Conservation (phyloP, 2,797 vertebrate species). For the Distichodus sexfasciatus region DNA sequence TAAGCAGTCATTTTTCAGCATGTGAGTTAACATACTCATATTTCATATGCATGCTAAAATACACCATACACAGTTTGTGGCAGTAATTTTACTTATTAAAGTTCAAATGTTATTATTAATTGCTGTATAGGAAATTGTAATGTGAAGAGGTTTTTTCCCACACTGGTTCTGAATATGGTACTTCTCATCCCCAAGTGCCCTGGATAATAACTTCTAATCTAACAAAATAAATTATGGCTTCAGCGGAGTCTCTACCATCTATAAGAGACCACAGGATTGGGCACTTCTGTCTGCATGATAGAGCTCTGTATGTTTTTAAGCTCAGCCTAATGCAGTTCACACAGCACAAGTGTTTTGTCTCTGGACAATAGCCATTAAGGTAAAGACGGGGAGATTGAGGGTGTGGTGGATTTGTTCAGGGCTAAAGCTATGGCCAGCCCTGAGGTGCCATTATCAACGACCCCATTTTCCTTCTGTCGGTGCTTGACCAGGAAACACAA, state of each 20-base stretch:
- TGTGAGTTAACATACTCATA: not conserved
- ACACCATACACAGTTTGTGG: too few species aligned
- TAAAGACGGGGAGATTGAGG: constrained; percentile 26
- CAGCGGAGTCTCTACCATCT: too few species aligned
- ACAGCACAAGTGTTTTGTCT: constrained; percentile 1
- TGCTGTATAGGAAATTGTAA: too few species aligned
- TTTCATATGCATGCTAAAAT: not conserved
- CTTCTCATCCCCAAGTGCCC: too few species aligned
- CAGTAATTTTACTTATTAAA: too few species aligned
- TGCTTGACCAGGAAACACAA: constrained; percentile 27
- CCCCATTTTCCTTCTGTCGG: constrained; percentile 1
- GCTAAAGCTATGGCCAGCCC: constrained; percentile 22
- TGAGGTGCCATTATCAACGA: constrained; percentile 26
- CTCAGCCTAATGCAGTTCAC: not conserved
- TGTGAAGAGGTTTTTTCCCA: too few species aligned
- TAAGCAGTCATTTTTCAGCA: not conserved
- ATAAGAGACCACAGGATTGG: too few species aligned
- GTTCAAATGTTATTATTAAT: too few species aligned
- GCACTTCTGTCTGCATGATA: not conserved
- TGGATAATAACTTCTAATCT: too few species aligned
- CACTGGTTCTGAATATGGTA: too few species aligned
- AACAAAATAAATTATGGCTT: too few species aligned
- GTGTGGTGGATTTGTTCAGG: constrained; percentile 43
- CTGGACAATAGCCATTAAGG: constrained; percentile 15
- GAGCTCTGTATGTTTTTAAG: not conserved